A percentile compares a stretch with the other conserved stretches of the same genome.
Conservation (phyloP, 2,113 vertebrate species). For the Spheniscus mendiculus region DNA sequence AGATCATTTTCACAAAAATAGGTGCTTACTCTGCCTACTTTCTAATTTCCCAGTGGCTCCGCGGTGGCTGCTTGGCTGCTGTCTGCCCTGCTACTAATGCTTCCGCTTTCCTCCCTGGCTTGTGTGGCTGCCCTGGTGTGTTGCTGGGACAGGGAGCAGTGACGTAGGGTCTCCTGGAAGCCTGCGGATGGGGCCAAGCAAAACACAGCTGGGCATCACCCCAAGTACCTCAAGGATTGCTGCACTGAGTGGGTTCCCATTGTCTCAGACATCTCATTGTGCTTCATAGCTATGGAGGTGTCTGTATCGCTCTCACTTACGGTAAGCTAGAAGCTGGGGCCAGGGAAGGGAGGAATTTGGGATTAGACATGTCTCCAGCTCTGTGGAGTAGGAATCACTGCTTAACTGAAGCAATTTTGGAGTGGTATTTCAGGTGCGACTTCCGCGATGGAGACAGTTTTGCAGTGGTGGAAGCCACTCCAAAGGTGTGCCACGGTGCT, state of each 20-base stretch:
- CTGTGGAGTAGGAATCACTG: neutral
- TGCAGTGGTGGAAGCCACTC: neutral
- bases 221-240: neutral
- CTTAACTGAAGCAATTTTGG: neutral
- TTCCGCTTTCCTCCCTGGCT: neutral
- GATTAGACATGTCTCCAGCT: neutral
- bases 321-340: neutral
- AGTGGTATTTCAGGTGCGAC: neutral
- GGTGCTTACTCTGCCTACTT: neutral
- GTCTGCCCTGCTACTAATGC: neutral
- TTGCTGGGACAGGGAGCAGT: neutral
- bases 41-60: neutral
- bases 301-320: neutral
- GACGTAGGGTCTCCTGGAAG: neutral
- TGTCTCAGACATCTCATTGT: constrained; percentile 3
- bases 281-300: neutral
- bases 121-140: neutral
- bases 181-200: neutral
- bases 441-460: accelerated
- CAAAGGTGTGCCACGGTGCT: neutral
- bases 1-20: neutral
- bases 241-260: neutral
- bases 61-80: neutral
- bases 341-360: neutral
- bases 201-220: constrained; percentile 1